Conservation (phyloP, 2,113 vertebrate genomes). For the Phasianus colchicus region DNA sequence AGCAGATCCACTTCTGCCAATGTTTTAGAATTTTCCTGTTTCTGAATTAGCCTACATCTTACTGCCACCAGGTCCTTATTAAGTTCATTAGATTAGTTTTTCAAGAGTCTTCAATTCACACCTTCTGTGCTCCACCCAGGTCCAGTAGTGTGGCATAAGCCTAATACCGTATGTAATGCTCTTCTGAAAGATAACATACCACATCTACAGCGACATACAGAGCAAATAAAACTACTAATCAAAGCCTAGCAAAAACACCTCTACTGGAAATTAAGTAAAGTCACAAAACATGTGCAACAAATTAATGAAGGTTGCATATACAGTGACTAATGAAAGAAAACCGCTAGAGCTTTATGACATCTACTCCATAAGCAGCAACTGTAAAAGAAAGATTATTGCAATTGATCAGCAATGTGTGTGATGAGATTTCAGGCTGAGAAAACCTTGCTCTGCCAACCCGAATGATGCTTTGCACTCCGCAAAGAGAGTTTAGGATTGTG, state of each 20-base stretch:
- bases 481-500: background rate
- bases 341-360: background rate
- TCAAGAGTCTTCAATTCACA: background rate
- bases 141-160: background rate
- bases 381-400: background rate
- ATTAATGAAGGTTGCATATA: background rate
- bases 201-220: background rate
- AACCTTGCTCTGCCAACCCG: background rate
- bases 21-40: background rate
- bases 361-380: background rate
- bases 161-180: background rate
- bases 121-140: background rate
- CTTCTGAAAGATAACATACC: background rate
- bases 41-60: background rate
- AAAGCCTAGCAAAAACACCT: background rate
- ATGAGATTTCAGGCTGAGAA: background rate
- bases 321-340: constrained; percentile 9
- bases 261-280: constrained; percentile 16
- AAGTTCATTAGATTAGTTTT: background rate
- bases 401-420: background rate
- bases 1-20: background rate
- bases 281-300: background rate
- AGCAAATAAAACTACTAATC: background rate
- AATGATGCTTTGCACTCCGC: background rate
- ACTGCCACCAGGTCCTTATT: background rate